Base-by-base conservation (phyloP, 1,140 invertebrate species). In the Cydia pomonella region DNA sequence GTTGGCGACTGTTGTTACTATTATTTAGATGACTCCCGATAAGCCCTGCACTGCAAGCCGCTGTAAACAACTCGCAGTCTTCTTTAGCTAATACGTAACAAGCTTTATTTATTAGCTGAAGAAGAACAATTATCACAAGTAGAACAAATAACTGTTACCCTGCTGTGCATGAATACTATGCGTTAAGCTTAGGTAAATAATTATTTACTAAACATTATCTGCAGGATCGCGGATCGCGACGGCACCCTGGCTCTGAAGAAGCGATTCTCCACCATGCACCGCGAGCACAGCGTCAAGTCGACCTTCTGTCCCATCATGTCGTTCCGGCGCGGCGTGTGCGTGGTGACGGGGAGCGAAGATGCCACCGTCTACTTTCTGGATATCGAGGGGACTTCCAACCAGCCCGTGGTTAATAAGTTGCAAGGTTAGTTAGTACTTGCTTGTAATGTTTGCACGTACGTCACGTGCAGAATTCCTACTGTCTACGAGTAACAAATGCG, bases 261-360 rank as follows among this genome's bases (percentile, higher is more conserved):
- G 79, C 95, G 94, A 62, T 97, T 97, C 87, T 93, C 93, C 29
- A 94, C 96, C 59, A 90, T 92, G 75, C 96, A 97, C 86, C 93
- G 92, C 73, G 92, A 92, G 77, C 92, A 95, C 82, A 87, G 93
- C 50, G 94, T 98, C 12, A 94, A 94, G 71, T 97, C 97, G 62
- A 95, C 96, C 12, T 98, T 98, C 93, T 98, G 97, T 87, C 97
- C 97, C 12, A 96, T 96, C 73, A 96, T 97, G 96, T 97, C 96
- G 75, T 97, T 97, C 87, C 93, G 96, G 78, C 95, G 96, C 89
- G 96, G 96, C 72, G 95, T 96, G 53, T 97, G 96, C 93, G 95
- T 97, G 77, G 97, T 97, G 23, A 96, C 96, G 76, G 97, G 97
- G 63, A 97, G 97, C 91, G 97, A 98, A 92, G 97, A 98, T 93